These are phyloP conservation scores for Chaetogeoica ovagalla DNA, from an alignment of 2,888 invertebrate species.

Conservation along the genomic window DNA sequence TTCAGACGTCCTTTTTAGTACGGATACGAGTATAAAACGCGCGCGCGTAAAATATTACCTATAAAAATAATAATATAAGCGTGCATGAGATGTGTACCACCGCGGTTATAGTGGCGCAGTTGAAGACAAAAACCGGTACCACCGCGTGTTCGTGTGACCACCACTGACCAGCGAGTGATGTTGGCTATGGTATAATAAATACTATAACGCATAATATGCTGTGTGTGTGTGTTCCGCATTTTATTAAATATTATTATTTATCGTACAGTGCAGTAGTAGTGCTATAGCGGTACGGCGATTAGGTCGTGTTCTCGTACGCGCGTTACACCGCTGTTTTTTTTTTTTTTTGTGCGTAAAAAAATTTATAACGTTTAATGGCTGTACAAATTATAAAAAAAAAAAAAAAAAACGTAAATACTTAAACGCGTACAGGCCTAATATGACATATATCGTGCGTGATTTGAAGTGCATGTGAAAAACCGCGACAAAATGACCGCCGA, in stretches of 20 bases:
- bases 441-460: not conserved
- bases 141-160: too few species aligned
- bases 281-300: not conserved
- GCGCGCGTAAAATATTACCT: too few species aligned
- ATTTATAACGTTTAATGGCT: not conserved
- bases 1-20: too few species aligned
- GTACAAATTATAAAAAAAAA: not conserved
- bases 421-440: not conserved
- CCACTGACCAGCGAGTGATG: too few species aligned
- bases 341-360: not conserved
- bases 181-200: too few species aligned
- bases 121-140: constrained; percentile 26
- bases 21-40: too few species aligned
- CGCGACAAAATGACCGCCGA: constrained; percentile 40
- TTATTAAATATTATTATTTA: not conserved
- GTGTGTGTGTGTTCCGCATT: too few species aligned
- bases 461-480: constrained; percentile 31
- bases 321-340: too few species aligned
- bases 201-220: too few species aligned
- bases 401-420: too few species aligned
- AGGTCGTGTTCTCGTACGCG: not conserved
- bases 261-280: constrained; percentile 1
- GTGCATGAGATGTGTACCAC: too few species aligned
- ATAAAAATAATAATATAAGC: too few species aligned
- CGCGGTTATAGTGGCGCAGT: not conserved